Evolutionary conservation across 2,113 vertebrate genomes (phyloP).

Genomic region (Leptosomus discolor): DNA sequence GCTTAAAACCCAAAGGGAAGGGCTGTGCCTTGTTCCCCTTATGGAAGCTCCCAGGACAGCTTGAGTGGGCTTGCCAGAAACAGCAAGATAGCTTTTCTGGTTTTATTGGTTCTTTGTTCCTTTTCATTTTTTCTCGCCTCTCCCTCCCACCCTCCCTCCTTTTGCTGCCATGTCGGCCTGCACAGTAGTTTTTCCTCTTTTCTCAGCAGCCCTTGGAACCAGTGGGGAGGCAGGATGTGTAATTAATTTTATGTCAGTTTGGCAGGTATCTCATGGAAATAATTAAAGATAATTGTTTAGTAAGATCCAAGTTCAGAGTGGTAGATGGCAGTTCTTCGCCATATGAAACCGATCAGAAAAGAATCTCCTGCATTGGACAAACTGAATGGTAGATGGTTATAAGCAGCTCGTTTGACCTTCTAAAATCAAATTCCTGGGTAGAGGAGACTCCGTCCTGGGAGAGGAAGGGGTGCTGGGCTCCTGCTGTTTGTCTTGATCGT

Average conservation of each 20-base stretch:
- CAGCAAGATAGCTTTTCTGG: neutral
- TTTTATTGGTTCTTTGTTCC: neutral
- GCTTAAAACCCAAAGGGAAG: neutral
- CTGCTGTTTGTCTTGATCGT: neutral
- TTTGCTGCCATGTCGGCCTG: fast-evolving
- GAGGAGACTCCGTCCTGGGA: neutral
- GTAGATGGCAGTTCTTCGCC: neutral
- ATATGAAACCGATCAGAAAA: neutral
- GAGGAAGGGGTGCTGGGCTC: neutral
- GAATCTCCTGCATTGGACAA: neutral
- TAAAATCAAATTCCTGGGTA: neutral
- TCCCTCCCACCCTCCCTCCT: neutral
- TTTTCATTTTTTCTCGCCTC: neutral
- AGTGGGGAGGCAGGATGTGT: neutral
- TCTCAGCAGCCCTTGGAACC: neutral
- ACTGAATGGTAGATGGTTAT: neutral
- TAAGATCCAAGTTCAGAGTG: neutral
- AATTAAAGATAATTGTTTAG: neutral
- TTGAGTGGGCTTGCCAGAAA: neutral
- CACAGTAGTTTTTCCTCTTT: neutral
- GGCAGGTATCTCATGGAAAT: neutral
- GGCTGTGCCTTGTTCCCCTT: neutral
- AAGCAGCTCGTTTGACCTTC: neutral
- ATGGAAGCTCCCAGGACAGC: neutral
- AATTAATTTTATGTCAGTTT: neutral